Conservation (phyloP, 2,888 invertebrate genomes). For the Eupithecia dodoneata region DNA sequence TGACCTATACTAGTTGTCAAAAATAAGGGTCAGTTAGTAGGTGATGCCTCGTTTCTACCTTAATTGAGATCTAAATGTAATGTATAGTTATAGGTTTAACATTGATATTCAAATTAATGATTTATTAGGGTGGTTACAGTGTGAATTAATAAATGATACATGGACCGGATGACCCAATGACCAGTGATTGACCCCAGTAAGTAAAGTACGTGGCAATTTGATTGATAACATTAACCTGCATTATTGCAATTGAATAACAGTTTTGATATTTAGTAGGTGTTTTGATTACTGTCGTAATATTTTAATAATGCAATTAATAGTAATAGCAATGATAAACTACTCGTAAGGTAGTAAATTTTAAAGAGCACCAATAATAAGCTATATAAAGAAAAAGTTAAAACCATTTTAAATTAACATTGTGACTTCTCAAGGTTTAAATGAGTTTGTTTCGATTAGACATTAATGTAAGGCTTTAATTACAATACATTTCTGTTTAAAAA, state of each 20-base stretch:
- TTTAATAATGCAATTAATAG: neutral
- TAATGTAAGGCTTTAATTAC: neutral
- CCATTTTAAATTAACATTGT: neutral
- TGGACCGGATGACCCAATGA: neutral
- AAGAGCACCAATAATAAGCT: neutral
- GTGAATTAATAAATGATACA: neutral
- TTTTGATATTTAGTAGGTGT: neutral
- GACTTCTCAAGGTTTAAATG: too few species aligned
- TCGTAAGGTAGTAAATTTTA: neutral
- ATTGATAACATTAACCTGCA: neutral
- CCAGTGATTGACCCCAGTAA: neutral
- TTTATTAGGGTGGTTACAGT: neutral
- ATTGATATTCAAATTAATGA: neutral
- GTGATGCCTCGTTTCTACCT: neutral
- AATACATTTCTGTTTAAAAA: too few species aligned
- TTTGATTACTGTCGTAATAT: neutral
- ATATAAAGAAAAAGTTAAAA: neutral
- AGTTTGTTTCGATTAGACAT: neutral
- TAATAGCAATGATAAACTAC: neutral
- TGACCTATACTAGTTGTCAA: neutral
- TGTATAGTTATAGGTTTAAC: constrained; percentile 5
- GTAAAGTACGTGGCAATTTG: neutral
- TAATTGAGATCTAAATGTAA: constrained; percentile 30
- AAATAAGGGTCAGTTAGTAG: neutral
- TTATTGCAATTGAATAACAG: neutral